Evolutionary conservation across 2,888 invertebrate species (phyloP).

Genomic region (Rotaria magnacalcarata): DNA sequence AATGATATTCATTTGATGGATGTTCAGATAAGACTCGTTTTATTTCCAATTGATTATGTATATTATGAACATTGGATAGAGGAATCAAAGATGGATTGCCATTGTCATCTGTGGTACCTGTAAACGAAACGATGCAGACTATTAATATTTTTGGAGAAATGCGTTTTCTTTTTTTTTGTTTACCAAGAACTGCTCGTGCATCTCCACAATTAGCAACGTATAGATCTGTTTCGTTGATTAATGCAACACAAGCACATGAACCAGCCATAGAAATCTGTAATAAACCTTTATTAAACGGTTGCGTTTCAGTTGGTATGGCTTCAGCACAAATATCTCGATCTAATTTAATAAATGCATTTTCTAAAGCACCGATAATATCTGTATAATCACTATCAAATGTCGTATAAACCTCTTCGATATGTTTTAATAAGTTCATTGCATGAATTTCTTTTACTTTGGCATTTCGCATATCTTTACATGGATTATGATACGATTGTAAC

Average conservation of each 20-base stretch:
- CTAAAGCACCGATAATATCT: slow-evolving; percentile 59
- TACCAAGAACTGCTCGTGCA: slow-evolving; percentile 79
- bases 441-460: slow-evolving; percentile 38
- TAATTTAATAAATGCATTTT: slow-evolving; percentile 74
- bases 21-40: slow-evolving; percentile 78
- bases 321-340: slow-evolving; percentile 80
- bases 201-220: slow-evolving; percentile 88
- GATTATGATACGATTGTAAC: slow-evolving; percentile 26
- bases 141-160: neutral
- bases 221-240: slow-evolving; percentile 66
- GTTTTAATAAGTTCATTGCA: slow-evolving; percentile 33
- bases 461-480: slow-evolving; percentile 37
- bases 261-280: slow-evolving; percentile 77
- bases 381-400: slow-evolving; percentile 48
- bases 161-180: neutral
- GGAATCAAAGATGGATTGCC: slow-evolving; percentile 58
- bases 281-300: slow-evolving; percentile 42
- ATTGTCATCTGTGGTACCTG: slow-evolving; percentile 21
- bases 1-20: slow-evolving; percentile 73
- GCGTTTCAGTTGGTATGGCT: slow-evolving; percentile 52
- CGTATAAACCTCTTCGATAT: slow-evolving; percentile 45
- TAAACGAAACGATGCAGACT: neutral
- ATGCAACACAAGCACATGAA: slow-evolving; percentile 78
- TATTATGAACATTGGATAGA: slow-evolving; percentile 77
- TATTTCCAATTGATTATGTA: slow-evolving; percentile 79